Percentiles rank a stretch among this genome's conserved stretches.
Evolutionary conservation across 2,888 invertebrate genomes (phyloP).

Genomic region (Drosophila longiperda): DNA sequence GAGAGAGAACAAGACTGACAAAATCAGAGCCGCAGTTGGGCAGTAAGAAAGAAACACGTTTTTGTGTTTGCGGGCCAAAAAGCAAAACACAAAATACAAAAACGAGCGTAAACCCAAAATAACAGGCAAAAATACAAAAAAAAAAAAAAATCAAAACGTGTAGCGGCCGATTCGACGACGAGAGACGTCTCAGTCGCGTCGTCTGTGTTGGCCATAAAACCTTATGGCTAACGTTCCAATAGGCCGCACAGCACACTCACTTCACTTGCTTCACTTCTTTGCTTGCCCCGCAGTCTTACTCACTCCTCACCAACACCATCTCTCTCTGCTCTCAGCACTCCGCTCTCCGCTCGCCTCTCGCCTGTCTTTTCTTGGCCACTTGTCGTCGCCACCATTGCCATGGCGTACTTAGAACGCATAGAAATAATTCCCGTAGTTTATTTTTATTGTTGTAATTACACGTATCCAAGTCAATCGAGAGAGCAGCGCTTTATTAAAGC

Average conservation of each 20-base stretch:
- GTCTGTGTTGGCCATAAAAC: slow-evolving; percentile 69
- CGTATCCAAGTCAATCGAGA: slow-evolving; percentile 59
- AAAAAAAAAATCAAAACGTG: slow-evolving; percentile 48
- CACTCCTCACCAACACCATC: slow-evolving; percentile 3
- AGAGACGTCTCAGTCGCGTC: slow-evolving; percentile 22
- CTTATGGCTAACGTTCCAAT: slow-evolving; percentile 78
- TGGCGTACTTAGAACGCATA: slow-evolving; percentile 64
- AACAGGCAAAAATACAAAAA: slow-evolving; percentile 36
- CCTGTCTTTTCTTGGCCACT: slow-evolving; percentile 47
- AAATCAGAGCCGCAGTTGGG: slow-evolving; percentile 26
- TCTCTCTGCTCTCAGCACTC: neutral
- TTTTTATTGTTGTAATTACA: slow-evolving; percentile 80
- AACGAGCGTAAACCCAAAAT: slow-evolving; percentile 28
- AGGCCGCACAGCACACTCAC: slow-evolving; percentile 60
- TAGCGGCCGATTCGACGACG: slow-evolving; percentile 48
- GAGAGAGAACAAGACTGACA: slow-evolving; percentile 4
- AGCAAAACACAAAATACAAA: slow-evolving; percentile 39
- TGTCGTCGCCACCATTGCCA: slow-evolving; percentile 49
- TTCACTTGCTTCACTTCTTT: slow-evolving; percentile 8
- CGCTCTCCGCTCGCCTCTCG: neutral
- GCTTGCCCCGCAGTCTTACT: neutral
- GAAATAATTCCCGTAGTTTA: slow-evolving; percentile 77
- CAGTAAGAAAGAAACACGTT: slow-evolving; percentile 71
- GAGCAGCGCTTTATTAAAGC: slow-evolving; percentile 22
- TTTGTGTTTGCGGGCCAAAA: slow-evolving; percentile 71